Base-by-base conservation (phyloP, 2,888 invertebrate genomes). In the Synergus umbraculus region DNA sequence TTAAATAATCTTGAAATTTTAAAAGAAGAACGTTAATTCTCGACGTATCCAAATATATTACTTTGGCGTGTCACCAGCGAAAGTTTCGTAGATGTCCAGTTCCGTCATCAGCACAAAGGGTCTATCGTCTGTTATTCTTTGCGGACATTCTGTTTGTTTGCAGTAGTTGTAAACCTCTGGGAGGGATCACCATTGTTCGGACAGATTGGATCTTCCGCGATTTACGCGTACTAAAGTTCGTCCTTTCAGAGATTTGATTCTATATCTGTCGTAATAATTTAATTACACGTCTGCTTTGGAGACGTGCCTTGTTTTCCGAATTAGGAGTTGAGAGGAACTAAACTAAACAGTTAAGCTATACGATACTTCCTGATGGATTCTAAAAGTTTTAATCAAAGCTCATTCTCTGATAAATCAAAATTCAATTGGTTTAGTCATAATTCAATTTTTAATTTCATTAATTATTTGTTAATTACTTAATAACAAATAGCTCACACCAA, bases 151-250 rank as follows among this genome's bases (percentile, higher is more conserved):
- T 4, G 54, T 54, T 54, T 54, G 54, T 54, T 54, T 54, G 54
- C n/a, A n/a, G 54, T 54, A 5, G n/a, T n/a, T 54, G 54, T 54
- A n/a, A 54, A 54, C n/a, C 54, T 54, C n/a, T n/a, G 54, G 7
- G 7, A 54, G 54, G 54, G n/a, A 54, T 54, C 54, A 54, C 54
- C 15, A 54, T 54, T 54, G 54, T 54, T 15, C n/a, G 54, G n/a
- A 15, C n/a, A 54, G 54, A 54, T 54, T 54, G 54, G n/a, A 54
- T 54, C 54, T 54, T 54, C 54, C 15, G 54, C 54, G 54, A 15
- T 54, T 54, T n/a, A 54, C 54, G 54, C 22, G n/a, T n/a, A 54
- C 54, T 54, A 54, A 54, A 54, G 54, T 54, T 54, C n/a, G 46
- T n/a, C 54, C n/a, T n/a, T 54, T 54, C n/a, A n/a, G 15, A 54